Base-by-base conservation (phyloP, 2,113 vertebrate genomes). In the Percina caprodes region DNA sequence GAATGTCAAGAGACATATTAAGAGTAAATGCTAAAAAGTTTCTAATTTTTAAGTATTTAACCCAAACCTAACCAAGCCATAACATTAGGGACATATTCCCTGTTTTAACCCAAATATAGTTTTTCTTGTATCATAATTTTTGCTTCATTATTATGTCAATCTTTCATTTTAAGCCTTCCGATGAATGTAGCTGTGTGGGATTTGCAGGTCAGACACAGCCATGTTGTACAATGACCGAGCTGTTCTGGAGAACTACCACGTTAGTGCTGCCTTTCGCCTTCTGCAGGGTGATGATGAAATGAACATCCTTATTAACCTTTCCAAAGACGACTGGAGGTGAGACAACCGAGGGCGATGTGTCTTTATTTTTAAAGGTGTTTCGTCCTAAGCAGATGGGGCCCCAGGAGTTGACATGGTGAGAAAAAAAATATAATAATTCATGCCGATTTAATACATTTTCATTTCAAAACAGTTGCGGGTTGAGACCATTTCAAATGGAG, bases 271-370 rank as follows among this genome's bases (percentile, higher is more conserved):
- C 0, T 99, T 97, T 79, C 97, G 96, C 35, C 97, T 99, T 68
- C 92, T 99, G 4, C 97, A 99, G 87, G 95, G 96, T 14, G 97
- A 97, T 6, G 96, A 97, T 24, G 97, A 99, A 58, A 97, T 96
- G 94, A 98, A 99, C 91, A 99, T 99, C 92, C 90, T 99, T 54
- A 93, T 94, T 77, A 99, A 99, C 88, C 94, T 99, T 72, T 97
- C 97, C 19, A 99, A 97, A 91, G 98, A 99, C 2, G 97, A 99
- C 89, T 99, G 98, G 98, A 98, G 98, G 98, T 99, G 93, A 95
- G 93, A 49, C 19, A 16, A 2, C 39, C 19, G 1, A 56, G 3
- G 9, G 7, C 13, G n/a, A 56, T 9, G 2, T 24, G 52, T 42
- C 30, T 15, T 15, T 15, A 5, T 23, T 39, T 39, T 30, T 19